Evolutionary conservation across 2,797 vertebrate species (phyloP).

Genomic region (Fundulus diaphanus): DNA sequence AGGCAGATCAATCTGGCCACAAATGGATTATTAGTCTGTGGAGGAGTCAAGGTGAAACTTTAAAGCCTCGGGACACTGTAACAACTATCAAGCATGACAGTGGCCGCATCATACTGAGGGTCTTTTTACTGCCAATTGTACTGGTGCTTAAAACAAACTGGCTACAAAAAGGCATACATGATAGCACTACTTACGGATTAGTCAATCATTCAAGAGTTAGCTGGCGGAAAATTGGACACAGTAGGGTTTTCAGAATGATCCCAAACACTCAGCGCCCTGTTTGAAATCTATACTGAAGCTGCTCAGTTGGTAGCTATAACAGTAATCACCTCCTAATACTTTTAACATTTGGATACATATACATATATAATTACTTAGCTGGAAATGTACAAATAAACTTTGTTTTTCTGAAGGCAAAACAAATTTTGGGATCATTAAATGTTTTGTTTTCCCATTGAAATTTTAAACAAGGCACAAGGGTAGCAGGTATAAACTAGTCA

Average conservation of each 20-base stretch:
- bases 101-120: too few relatives aligned
- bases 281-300: constrained; percentile 29
- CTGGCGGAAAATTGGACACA: too few relatives aligned
- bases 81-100: too few relatives aligned
- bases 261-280: constrained; percentile 4
- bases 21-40: background rate
- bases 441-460: constrained; percentile 47
- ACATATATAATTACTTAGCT: constrained; percentile 24
- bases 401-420: constrained; percentile 32
- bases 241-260: background rate
- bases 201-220: too few relatives aligned
- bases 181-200: too few relatives aligned
- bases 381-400: constrained; percentile 35
- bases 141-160: too few relatives aligned
- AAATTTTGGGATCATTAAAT: constrained; percentile 29
- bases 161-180: too few relatives aligned
- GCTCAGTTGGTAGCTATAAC: constrained; percentile 8
- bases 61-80: too few relatives aligned
- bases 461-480: constrained; percentile 80
- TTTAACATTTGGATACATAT: constrained; percentile 5
- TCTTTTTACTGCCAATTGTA: too few relatives aligned
- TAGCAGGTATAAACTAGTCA: constrained; percentile 69
- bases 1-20: background rate
- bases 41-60: too few relatives aligned
- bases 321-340: background rate